Evolutionary conservation across 2,888 invertebrate species (phyloP), one percentile per base, ranked within the genome.

Genomic region (Rhingia campestris): DNA sequence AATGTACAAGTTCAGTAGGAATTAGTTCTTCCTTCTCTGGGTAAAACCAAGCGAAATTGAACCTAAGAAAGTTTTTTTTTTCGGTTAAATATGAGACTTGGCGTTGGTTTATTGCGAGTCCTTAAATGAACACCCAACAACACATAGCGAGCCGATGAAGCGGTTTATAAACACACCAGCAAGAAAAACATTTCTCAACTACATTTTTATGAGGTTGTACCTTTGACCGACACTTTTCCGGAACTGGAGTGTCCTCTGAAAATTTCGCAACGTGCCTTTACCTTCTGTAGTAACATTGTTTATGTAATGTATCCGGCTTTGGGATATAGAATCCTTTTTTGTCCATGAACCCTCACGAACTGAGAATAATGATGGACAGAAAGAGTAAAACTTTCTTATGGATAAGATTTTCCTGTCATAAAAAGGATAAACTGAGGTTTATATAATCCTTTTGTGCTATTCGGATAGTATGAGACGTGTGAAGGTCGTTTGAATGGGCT

Each of bases 141-240:
- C 43, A 35, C 47, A 9, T 6, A 7, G 7, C n/a, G 51, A 14
- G n/a, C 30, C 6, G 32, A 32, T 35, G 41, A 43, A 10, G 10
- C 30, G 9, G 22, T 10, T n/a, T 49, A 58, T 74, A 74, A 74
- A 80, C 63, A 58, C 41, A 35, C 32, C 39, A 53, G 33, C 35
- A 22, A 22, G 22, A 22, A 22, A 32, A 12, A 32, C 49, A 63
- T 56, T 63, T 6, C 32, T 74, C 56, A 51, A 39, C 47, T 66
- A 35, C 47, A 75, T 70, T 75, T 74, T 81, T 81, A 81, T 59
- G 81, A 58, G 63, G 51, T 75, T 64, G 58, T 75, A 81, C 81
- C 61, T 81, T 81, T 64, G 64, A 81, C 76, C 70, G 41, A 41
- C 22, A 45, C 32, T 45, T 37, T 35, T n/a, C 35, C 41, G 47